Percentiles rank a stretch among this genome's conserved stretches.
Evolutionary conservation across 2,113 vertebrate species (phyloP).

Genomic region (Ageneiosus marmoratus): DNA sequence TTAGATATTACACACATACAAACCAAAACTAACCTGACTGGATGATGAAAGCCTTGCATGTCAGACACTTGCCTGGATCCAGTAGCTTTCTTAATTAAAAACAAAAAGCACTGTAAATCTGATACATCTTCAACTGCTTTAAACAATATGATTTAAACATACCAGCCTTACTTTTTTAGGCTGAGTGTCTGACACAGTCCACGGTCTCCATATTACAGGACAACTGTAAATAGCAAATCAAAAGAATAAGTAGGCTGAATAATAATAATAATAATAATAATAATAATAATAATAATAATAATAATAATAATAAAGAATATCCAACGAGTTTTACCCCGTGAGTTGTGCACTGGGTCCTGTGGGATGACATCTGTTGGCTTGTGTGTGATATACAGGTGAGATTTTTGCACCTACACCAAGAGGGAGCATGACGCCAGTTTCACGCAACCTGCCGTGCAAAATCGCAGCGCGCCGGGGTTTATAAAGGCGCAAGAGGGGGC

Average conservation of each 20-base stretch:
- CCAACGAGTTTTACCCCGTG: conserved; percentile 24
- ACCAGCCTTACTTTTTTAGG: conserved; percentile 42
- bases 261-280: neutral
- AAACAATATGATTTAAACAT: neutral
- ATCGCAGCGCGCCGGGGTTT: neutral
- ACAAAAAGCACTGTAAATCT: neutral
- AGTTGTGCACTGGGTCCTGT: neutral
- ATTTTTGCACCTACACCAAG: neutral
- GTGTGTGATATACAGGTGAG: neutral
- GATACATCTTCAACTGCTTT: neutral
- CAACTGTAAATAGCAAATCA: conserved; percentile 31
- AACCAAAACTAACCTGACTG: conserved; percentile 72
- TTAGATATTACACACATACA: neutral
- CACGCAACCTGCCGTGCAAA: neutral
- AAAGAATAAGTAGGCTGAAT: neutral
- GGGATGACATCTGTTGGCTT: neutral
- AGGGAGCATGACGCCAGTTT: neutral
- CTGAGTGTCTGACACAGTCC: conserved; percentile 43
- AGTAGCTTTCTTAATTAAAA: conserved; percentile 18
- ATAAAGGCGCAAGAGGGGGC: neutral
- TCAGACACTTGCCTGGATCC: conserved; percentile 46
- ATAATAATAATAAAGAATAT: neutral
- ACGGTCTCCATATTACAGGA: conserved; percentile 57
- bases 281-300: neutral
- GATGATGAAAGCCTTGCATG: conserved; percentile 78